phyloP scores from a whole-genome alignment of 2,113 vertebrate genomes.

The Thinocorus orbignyianus region DNA sequence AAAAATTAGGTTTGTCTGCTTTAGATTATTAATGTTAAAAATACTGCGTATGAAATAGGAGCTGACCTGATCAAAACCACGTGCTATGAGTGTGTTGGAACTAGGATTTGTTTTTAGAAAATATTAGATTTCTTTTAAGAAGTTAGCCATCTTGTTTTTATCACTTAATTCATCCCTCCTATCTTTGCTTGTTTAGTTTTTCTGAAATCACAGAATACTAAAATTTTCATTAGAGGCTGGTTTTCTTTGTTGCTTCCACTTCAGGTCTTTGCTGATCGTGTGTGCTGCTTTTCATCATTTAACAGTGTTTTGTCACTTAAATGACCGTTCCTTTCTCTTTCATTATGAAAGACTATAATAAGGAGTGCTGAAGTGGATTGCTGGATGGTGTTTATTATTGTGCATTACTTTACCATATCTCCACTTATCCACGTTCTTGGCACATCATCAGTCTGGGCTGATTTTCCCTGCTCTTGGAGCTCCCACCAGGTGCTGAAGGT shows the following conservation, averaged over 20 bases:
- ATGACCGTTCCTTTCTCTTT: neutral
- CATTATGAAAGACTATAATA: neutral
- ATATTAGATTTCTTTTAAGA: neutral
- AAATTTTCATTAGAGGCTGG: neutral
- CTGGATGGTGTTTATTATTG: neutral
- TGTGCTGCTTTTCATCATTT: neutral
- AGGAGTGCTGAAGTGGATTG: neutral
- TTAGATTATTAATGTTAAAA: neutral
- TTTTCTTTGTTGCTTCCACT: neutral
- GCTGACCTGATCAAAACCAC: neutral
- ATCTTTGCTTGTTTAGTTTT: neutral
- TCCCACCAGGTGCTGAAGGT: neutral
- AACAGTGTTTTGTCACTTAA: neutral
- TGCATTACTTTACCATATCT: neutral
- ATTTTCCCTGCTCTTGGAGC: neutral
- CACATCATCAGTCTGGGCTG: neutral
- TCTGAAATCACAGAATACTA: neutral
- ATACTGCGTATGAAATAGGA: neutral
- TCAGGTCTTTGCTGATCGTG: neutral
- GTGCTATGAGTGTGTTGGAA: neutral
- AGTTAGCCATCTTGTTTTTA: neutral
- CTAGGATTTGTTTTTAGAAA: neutral
- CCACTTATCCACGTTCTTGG: neutral
- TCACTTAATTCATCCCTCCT: neutral
- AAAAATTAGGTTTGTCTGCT: neutral